Evolutionary conservation across 2,797 vertebrate genomes (phyloP).

Genomic region (Pseudochirops corinnae): DNA sequence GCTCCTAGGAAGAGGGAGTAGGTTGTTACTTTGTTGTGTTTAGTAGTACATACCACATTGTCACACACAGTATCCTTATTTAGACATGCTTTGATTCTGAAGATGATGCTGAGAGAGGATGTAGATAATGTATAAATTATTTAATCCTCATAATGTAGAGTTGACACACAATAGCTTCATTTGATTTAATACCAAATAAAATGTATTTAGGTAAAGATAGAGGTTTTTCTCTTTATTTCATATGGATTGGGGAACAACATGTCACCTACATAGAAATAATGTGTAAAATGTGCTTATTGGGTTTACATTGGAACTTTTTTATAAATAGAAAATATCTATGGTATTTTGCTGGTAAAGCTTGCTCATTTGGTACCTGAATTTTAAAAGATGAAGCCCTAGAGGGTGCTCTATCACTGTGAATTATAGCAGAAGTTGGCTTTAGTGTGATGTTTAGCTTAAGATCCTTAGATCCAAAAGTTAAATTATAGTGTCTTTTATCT

Average conservation of each 20-base stretch:
- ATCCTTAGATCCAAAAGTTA: constrained; percentile 11
- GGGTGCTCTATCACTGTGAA: constrained; percentile 67
- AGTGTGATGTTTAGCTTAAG: constrained; percentile 18
- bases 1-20: not conserved
- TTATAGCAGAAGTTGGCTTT: constrained; percentile 38
- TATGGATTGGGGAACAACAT: not conserved
- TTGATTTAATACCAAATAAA: not conserved
- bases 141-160: not conserved
- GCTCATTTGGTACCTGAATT: constrained; percentile 27
- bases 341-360: constrained; percentile 39
- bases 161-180: not conserved
- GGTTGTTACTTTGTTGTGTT: not conserved
- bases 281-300: not conserved
- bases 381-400: constrained; percentile 70
- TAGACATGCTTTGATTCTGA: not conserved
- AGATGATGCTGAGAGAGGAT: not conserved
- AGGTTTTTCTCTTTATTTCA: not conserved
- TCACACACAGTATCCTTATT: not conserved
- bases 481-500: not conserved
- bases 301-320: not conserved
- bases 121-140: not conserved
- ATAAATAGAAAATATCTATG: not conserved
- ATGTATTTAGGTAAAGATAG: not conserved
- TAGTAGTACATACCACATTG: not conserved
- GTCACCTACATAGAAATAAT: not conserved